Base-by-base conservation (phyloP, 2,113 vertebrate species). In the Chlorodrepanis virens region DNA sequence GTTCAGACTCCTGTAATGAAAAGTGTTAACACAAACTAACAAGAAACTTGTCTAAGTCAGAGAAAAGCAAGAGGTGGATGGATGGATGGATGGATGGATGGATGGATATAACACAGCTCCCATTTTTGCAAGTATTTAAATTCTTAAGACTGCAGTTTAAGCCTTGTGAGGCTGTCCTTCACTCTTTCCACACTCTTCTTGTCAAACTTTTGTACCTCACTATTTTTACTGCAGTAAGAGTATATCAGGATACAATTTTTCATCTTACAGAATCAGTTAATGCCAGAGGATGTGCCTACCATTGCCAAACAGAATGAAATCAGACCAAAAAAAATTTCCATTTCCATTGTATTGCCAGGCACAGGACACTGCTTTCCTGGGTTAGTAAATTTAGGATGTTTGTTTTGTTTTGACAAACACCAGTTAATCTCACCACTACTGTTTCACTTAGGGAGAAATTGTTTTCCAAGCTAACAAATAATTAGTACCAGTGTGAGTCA, bases 371-470 rank as follows among this genome's bases (percentile, higher is more conserved):
- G 25, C 23, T 44, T 35, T n/a, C 27, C 29, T 28, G 47, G 19
- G 42, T 50, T 28, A 80, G 35, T 15, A 57, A 83, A 61, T 5
- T 15, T 22, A 61, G 21, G 12, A 37, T 42, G 3, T 7, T 47
- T 60, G 29, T 12, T 85, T 47, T 64, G 29, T 79, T 93, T 64
- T 77, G 53, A 59, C 68, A 82, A 89, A 59, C 8, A n/a, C 23
- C 23, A 39, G 12, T 35, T 59, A 14, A 93, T 76, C n/a, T 82
- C 65, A 75, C 20, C 33, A 16, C 6, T 79, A 59, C 29, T 25
- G 9, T 75, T 83, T 75, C 24, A 84, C 28, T 60, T 44, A 44
- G 0, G 1, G 35, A 74, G 44, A 84, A 87, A 89, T 0, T 0
- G 19, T 76, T 91, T 65, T 83, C 70, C 23, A 85, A 61, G 45